Conservation (phyloP, 2,113 vertebrate species). For the Sapajus apella region DNA sequence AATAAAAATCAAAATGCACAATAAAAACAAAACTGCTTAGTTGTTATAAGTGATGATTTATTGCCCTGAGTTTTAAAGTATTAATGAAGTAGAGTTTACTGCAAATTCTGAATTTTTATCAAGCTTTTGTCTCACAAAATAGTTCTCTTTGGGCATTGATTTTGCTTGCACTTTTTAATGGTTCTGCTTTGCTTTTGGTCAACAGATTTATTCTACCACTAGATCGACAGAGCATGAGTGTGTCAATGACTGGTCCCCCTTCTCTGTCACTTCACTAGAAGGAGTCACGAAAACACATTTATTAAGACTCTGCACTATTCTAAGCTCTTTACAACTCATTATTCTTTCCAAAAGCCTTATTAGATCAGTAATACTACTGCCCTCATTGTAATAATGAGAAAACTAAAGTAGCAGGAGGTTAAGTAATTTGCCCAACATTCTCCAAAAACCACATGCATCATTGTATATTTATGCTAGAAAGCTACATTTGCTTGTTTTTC, state of each 20-base stretch:
- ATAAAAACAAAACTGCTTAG: conserved; percentile 55
- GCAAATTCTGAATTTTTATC: background rate
- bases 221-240: background rate
- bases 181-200: background rate
- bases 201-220: background rate
- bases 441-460: background rate
- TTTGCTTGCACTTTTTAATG: background rate
- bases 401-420: background rate
- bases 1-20: conserved; percentile 37
- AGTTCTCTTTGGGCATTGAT: background rate
- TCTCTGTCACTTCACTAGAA: background rate
- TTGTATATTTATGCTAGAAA: background rate
- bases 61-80: conserved; percentile 51
- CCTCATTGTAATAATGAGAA: conserved; percentile 3
- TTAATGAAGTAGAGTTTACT: conserved; percentile 41
- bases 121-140: conserved; percentile 26
- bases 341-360: background rate
- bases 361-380: background rate
- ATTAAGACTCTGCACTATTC: background rate
- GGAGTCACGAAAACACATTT: background rate
- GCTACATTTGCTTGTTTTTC: background rate
- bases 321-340: background rate
- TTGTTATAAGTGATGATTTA: conserved; percentile 17
- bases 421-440: background rate
- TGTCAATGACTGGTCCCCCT: background rate